phyloP scores from a whole-genome alignment of 2,797 vertebrate genomes.

The Parauchenoglanis ngamensis region DNA sequence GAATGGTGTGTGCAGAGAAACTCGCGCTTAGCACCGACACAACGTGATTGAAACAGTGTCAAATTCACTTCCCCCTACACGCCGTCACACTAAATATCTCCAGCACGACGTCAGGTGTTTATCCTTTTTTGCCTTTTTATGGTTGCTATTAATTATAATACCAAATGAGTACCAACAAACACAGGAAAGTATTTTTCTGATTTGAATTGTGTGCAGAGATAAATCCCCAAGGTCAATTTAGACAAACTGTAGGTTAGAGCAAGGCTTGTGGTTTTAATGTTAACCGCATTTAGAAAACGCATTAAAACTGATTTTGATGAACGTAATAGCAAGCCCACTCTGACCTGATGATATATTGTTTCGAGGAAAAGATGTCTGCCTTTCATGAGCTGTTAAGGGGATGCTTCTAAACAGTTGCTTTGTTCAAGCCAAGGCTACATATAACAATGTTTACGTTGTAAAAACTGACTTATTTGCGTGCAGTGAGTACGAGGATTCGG shows the following conservation, averaged over 20 bases:
- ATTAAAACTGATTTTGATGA: slow-evolving; percentile 57
- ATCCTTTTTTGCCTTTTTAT: not conserved
- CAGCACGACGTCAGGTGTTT: not conserved
- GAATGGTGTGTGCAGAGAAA: slow-evolving; percentile 10
- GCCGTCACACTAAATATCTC: not conserved
- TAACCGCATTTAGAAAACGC: slow-evolving; percentile 41
- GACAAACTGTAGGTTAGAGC: slow-evolving; percentile 1
- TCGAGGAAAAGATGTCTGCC: slow-evolving; percentile 41
- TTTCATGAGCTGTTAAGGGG: slow-evolving; percentile 52
- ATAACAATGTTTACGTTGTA: no score
- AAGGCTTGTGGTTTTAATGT: slow-evolving; percentile 10
- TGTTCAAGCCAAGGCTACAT: no score
- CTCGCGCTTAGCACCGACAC: not conserved
- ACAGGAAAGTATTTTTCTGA: not conserved
- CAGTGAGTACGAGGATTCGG: no score
- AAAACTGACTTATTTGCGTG: no score
- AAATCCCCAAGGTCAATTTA: slow-evolving; percentile 28
- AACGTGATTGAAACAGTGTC: not conserved
- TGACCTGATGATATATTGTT: slow-evolving; percentile 49
- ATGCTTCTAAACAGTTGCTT: not conserved
- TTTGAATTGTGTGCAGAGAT: not conserved
- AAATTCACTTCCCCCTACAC: not conserved
- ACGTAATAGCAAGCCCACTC: slow-evolving; percentile 59
- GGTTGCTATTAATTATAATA: slow-evolving; percentile 10
- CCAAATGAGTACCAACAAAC: not conserved